Base-by-base conservation (phyloP, 1,140 invertebrate species). In the Trachelipus rathkii region DNA sequence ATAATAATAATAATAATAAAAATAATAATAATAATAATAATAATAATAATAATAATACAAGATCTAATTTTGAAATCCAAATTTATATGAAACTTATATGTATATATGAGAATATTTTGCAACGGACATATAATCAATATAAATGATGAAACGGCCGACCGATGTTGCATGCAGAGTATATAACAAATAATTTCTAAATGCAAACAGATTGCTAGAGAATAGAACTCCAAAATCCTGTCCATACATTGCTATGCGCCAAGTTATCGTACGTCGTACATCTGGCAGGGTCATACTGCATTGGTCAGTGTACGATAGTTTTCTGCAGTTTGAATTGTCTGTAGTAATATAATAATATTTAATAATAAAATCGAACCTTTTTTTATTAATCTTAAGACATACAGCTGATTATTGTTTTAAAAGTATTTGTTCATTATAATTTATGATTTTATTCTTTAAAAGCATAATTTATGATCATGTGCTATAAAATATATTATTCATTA, bases 151-250 rank as follows among this genome's bases (percentile, higher is more conserved):
- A 15, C 50, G 50, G 50, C 11, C 11, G 8, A 60, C 19, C 50
- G 11, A 60, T 60, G 50, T 19, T 60, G 50, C 50, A 60, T 60
- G 50, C 50, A 19, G 19, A 60, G 50, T 60, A 60, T 33, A 33
- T 60, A 13, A 8, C 50, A 19, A 60, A 60, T 60, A 60, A 60
- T 60, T 60, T 60, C 50, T 60, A 60, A 60, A 60, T 60, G 50
- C 19, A 60, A 60, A 60, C 50, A 60, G 50, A 60, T 60, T 60
- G 50, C 50, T 13, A 60, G 50, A 13, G 50, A 60, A 60, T 60
- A 60, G 19, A 19, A 60, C 19, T 15, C 19, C 11, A 13, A 19
- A 13, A 60, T 19, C 4, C 11, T 15, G 1, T 19, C 50, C 50
- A 60, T 60, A 60, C 50, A 60, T 60, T 60, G 50, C 50, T 33